These are phyloP conservation scores for Lophius piscatorius DNA, from an alignment of 2,113 vertebrate species.

Conservation along the genomic window DNA sequence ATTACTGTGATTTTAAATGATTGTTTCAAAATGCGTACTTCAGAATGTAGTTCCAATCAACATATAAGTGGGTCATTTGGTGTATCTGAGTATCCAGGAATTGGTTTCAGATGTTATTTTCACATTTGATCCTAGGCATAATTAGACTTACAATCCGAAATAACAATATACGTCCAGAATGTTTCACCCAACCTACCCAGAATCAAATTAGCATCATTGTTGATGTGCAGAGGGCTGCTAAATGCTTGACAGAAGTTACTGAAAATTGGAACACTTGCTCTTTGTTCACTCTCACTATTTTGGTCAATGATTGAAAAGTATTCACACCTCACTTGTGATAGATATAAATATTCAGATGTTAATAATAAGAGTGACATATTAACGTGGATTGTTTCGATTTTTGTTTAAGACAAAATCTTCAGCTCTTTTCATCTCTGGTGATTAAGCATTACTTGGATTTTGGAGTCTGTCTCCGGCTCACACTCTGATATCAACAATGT, in stretches of 20 bases:
- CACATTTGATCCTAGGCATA: too few species aligned
- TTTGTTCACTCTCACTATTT: constrained; percentile 13
- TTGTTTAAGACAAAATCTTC: not conserved
- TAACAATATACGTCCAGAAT: too few species aligned
- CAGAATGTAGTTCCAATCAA: not conserved
- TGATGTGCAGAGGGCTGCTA: too few species aligned
- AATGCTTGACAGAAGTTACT: too few species aligned
- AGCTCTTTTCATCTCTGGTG: constrained; percentile 4
- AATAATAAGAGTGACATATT: constrained; percentile 19
- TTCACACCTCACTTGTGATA: constrained; percentile 22
- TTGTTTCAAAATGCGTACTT: not conserved
- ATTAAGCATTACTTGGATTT: constrained; percentile 1
- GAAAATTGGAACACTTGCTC: too few species aligned
- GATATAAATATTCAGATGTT: constrained; percentile 27
- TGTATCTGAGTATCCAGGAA: not conserved
- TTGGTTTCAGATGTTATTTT: not conserved
- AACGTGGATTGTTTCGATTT: constrained; percentile 6
- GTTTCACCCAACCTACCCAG: too few species aligned
- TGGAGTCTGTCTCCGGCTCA: not conserved
- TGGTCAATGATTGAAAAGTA: constrained; percentile 14
- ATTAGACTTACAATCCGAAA: too few species aligned
- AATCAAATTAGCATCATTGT: too few species aligned
- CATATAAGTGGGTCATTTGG: not conserved
- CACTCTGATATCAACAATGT: constrained; percentile 18
- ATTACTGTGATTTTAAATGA: not conserved